Evolutionary conservation across 23 tunicate species (phyloP), one percentile per base, ranked within the genome.

Genomic region (Trididemnum nubilum): DNA sequence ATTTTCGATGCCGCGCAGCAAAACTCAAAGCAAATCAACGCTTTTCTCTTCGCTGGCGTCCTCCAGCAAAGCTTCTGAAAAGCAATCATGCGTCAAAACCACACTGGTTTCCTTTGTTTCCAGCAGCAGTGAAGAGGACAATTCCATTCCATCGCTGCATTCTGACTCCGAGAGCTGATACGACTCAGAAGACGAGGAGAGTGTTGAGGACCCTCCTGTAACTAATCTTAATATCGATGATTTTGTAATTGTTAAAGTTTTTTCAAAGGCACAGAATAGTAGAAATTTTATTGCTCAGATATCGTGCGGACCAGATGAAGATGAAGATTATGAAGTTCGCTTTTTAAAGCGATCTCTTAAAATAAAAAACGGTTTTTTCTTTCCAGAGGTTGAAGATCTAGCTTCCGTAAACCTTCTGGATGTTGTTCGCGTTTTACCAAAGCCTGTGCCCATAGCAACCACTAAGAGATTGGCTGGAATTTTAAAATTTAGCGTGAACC

Each of bases 251-350:
- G 57, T 49, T 49, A 18, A 49, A 49, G 57, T 49, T 49, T 49
- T 49, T 49, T 49, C 57, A 49, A 49, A n/a, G n/a, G n/a, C n/a
- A n/a, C n/a, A 49, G 57, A 49, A 18, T 9, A 49, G 57, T 18
- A 63, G n/a, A 49, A 63, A 63, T 63, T 63, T 63, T 24, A 63
- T 63, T 63, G 69, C 69, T 63, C 69, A 63, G 69, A 24, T 63
- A 15, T 24, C 28, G 69, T 15, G 69, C n/a, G 69, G 69, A 21
- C 22, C 69, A 63, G 22, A 63, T 63, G 69, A 63, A 21, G 69
- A n/a, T 24, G 27, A 63, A 63, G 69, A 63, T 24, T 63, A 63
- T 63, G 69, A 63, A 24, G 69, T 63, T n/a, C 25, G 27, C 25
- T 63, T 63, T 63, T n/a, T n/a, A 24, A 63, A 63, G 28, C 39